A percentile compares a stretch with the other conserved stretches of the same genome.
Evolutionary conservation across 1,140 invertebrate genomes (phyloP).

Genomic region (Drosophila rufa): DNA sequence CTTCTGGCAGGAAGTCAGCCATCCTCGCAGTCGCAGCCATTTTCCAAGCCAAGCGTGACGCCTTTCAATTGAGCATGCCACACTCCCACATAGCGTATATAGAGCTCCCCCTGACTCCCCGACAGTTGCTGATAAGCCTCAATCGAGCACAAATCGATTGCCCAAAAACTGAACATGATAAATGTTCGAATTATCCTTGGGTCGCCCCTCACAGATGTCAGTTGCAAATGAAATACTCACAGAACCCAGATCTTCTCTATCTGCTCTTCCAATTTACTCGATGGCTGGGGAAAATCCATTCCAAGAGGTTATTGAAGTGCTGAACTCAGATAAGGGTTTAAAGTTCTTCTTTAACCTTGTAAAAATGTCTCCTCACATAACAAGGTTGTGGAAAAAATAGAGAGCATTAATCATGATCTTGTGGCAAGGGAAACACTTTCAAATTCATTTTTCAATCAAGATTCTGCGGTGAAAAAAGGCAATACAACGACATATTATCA

Average conservation of each 20-base stretch:
- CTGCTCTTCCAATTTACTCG: not conserved
- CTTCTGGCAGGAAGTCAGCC: slow-evolving; percentile 24
- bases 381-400: not conserved
- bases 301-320: slow-evolving; percentile 28
- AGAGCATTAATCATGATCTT: slow-evolving; percentile 30
- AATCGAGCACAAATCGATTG: slow-evolving; percentile 77
- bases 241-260: slow-evolving; percentile 23
- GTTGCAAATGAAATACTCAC: slow-evolving; percentile 67
- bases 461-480: not conserved
- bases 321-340: slow-evolving; percentile 28
- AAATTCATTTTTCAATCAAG: not conserved
- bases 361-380: slow-evolving; percentile 3
- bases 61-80: slow-evolving; percentile 71
- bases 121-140: slow-evolving; percentile 69
- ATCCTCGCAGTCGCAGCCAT: slow-evolving; percentile 40
- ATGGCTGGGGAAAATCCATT: slow-evolving; percentile 4
- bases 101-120: not conserved
- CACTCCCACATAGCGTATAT: slow-evolving; percentile 8
- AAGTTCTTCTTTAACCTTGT: not conserved
- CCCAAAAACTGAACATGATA: slow-evolving; percentile 70
- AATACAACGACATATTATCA: not conserved
- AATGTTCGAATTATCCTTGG: slow-evolving; percentile 71
- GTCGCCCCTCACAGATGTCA: slow-evolving; percentile 64
- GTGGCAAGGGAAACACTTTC: not conserved
- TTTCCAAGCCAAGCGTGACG: slow-evolving; percentile 61